Evolutionary conservation across 2,797 vertebrate genomes (phyloP).

Genomic region (Neomorphus geoffroyi): DNA sequence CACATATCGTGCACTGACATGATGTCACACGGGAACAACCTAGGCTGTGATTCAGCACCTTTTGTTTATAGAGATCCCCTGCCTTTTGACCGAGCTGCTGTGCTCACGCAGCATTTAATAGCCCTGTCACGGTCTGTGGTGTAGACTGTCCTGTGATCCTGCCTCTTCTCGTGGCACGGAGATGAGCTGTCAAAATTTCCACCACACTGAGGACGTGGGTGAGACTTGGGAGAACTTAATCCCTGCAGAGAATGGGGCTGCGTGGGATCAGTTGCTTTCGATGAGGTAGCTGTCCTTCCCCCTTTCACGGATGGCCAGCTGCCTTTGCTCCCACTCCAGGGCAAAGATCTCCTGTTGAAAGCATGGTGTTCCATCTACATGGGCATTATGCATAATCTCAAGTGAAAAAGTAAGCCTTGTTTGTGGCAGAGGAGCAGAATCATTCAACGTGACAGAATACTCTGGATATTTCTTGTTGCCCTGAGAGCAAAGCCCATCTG

Average conservation of each 20-base stretch:
- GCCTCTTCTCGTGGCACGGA: background rate
- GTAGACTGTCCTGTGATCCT: background rate
- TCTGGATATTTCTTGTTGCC: background rate
- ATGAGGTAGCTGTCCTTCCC: background rate
- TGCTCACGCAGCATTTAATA: background rate
- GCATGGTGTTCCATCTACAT: rapidly evolving
- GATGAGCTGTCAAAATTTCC: background rate
- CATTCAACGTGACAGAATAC: background rate
- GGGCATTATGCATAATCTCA: rapidly evolving
- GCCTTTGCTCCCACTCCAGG: background rate
- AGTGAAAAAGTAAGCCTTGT: background rate
- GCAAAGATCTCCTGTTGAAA: background rate
- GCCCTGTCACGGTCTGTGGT: background rate
- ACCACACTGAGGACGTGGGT: rapidly evolving
- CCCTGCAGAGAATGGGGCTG: background rate
- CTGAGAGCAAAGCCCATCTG: background rate
- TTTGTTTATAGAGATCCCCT: background rate
- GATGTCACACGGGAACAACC: rapidly evolving
- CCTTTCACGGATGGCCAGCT: background rate
- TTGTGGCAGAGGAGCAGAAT: background rate
- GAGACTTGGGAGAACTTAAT: background rate
- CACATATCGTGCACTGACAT: rapidly evolving
- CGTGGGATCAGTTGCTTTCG: rapidly evolving
- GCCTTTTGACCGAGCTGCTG: background rate
- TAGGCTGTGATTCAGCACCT: background rate